Evolutionary conservation across 2,888 invertebrate genomes (phyloP).

Genomic region (Pollenia angustigena): DNA sequence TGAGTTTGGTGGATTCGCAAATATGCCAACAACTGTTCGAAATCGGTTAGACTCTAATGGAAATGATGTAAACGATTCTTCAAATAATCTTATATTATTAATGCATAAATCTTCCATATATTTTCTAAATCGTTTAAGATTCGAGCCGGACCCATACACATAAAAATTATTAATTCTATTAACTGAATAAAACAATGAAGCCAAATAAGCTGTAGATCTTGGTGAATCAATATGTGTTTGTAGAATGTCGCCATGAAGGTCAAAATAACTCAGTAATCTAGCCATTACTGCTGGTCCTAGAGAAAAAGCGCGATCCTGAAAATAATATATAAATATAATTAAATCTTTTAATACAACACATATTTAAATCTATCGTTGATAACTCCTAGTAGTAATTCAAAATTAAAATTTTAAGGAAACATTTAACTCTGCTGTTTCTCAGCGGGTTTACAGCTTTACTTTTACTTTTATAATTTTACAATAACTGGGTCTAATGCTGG

Average conservation of each 20-base stretch:
- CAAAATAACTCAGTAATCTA: slow-evolving; percentile 86
- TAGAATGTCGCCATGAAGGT: slow-evolving; percentile 89
- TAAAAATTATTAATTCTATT: slow-evolving; percentile 86
- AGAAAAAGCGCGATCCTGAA: slow-evolving; percentile 91
- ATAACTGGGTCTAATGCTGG: too few relatives aligned
- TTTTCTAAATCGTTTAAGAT: slow-evolving; percentile 86
- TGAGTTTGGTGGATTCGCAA: slow-evolving; percentile 92
- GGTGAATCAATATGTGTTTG: slow-evolving; percentile 93
- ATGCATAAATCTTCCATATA: slow-evolving; percentile 89
- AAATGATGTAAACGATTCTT: slow-evolving; percentile 85
- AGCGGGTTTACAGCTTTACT: too few relatives aligned
- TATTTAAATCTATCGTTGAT: too few relatives aligned
- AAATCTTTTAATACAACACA: too few relatives aligned
- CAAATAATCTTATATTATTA: slow-evolving; percentile 85
- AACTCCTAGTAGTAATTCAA: too few relatives aligned
- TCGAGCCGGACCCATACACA: slow-evolving; percentile 87
- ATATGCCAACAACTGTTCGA: slow-evolving; percentile 87
- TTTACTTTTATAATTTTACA: too few relatives aligned
- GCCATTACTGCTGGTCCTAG: slow-evolving; percentile 91
- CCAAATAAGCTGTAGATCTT: slow-evolving; percentile 91
- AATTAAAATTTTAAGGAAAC: too few relatives aligned
- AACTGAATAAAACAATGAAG: slow-evolving; percentile 87
- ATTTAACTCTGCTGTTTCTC: too few relatives aligned
- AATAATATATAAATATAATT: not conserved
- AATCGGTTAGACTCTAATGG: slow-evolving; percentile 85